Evolutionary conservation across 2,797 vertebrate species (phyloP), one percentile per base, ranked within the genome.

Genomic region (Chelonia mydas): DNA sequence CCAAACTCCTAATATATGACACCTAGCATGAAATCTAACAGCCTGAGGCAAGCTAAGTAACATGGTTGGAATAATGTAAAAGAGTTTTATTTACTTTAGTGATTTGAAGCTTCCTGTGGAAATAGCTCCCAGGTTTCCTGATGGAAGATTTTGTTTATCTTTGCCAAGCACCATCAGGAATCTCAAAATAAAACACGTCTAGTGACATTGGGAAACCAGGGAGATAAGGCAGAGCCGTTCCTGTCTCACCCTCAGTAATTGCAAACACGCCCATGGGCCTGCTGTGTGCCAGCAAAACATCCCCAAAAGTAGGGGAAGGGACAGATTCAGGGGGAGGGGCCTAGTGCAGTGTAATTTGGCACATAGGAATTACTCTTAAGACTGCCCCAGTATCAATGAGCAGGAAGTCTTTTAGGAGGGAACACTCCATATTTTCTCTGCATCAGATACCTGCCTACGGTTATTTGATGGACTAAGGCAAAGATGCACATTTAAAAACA

Each of bases 81-180:
- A 98, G 93, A 97, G 97, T 98, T 98, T 98, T 99, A 99, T 99
- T 99, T 99, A 99, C 99, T 99, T 99, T 99, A 99, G 99, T 98
- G 98, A 99, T 99, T 99, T 99, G 99, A 99, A 99, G 99, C 99
- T 99, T 99, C 99, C 99, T 98, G 98, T 99, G 99, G 99, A 99
- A 99, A 99, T 98, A 98, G 98, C 99, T 99, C 98, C 98, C 99
- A 99, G 99, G 99, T 99, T 99, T 99, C 99, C 99, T 99, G 99
- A 99, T 99, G 99, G 99, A 99, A 99, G 99, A 99, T 99, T 99
- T 99, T 99, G 99, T 99, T 99, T 99, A 99, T 99, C 99, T 99
- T 99, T 99, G 99, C 98, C 98, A 98, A 99, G 99, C 99, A 99
- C 99, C 99, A 99, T 99, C 98, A 99, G 98, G 99, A 99, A 99